A percentile compares a stretch with the other conserved stretches of the same genome.
phyloP scores from a whole-genome alignment of 2,888 invertebrate genomes.

The Isotomurus palustris region DNA sequence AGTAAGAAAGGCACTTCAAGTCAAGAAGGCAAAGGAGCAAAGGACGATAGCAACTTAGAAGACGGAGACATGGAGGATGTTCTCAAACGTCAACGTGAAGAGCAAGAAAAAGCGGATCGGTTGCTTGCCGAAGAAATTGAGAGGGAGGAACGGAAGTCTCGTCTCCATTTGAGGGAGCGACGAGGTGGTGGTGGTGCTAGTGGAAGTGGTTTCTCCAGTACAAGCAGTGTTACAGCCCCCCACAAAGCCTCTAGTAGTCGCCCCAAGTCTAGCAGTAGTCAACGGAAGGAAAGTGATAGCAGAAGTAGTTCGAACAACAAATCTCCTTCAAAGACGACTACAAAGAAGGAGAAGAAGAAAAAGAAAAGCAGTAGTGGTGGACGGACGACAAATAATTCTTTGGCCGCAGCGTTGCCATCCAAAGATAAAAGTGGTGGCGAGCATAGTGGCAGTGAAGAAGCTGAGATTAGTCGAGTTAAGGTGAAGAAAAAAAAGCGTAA shows the following conservation, averaged over 20 bases:
- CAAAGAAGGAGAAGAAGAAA: constrained; percentile 58
- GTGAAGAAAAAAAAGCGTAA: constrained; percentile 29
- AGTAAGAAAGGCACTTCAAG: neutral
- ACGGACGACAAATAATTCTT: constrained; percentile 45
- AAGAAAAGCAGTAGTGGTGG: constrained; percentile 55
- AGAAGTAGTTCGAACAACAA: constrained; percentile 6
- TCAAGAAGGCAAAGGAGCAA: neutral
- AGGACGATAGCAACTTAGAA: constrained; percentile 7
- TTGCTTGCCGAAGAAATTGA: constrained; percentile 44
- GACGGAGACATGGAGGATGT: constrained; percentile 33
- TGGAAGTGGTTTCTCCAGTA: neutral
- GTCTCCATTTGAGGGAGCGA: constrained; percentile 41
- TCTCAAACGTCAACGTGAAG: constrained; percentile 29
- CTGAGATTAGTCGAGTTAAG: constrained; percentile 49
- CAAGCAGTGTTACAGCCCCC: neutral
- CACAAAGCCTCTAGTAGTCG: constrained; percentile 15
- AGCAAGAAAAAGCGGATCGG: constrained; percentile 46
- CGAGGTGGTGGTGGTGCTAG: constrained; percentile 30
- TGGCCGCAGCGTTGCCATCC: constrained; percentile 38
- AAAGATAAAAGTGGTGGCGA: constrained; percentile 48
- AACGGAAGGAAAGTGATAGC: constrained; percentile 13
- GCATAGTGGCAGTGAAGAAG: constrained; percentile 49
- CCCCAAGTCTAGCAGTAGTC: neutral
- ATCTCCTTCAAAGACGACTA: neutral
- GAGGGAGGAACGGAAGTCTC: constrained; percentile 39